Conservation (phyloP, 2,888 invertebrate genomes). For the Rutpela maculata region DNA sequence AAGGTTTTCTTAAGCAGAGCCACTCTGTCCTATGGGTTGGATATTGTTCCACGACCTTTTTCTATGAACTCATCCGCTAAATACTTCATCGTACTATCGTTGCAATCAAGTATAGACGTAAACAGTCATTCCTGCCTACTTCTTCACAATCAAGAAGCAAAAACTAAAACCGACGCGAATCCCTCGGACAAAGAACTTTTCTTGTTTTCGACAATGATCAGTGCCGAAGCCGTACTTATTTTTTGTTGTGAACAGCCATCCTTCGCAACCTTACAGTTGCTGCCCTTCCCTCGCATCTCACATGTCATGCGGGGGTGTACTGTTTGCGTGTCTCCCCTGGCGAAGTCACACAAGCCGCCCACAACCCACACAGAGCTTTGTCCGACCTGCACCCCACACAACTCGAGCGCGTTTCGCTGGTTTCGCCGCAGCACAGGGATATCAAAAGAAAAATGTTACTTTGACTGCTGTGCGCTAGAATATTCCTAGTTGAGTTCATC, state of each 20-base stretch:
- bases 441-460: conserved; percentile 22
- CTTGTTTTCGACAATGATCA: conserved; percentile 24
- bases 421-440: conserved; percentile 24
- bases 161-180: neutral
- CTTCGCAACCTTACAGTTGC: conserved; percentile 41
- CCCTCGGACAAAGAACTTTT: conserved; percentile 21
- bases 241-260: conserved; percentile 27
- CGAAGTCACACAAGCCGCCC: conserved; percentile 36
- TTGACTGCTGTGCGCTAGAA: neutral
- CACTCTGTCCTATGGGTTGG: no score
- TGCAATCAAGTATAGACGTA: neutral
- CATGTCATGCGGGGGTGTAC: conserved; percentile 48
- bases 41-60: neutral
- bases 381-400: conserved; percentile 45
- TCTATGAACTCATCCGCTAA: neutral
- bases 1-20: no score
- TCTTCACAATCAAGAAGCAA: neutral
- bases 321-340: conserved; percentile 45
- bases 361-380: conserved; percentile 44
- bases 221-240: conserved; percentile 35
- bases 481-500: conserved; percentile 2
- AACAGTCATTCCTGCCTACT: neutral
- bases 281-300: conserved; percentile 43
- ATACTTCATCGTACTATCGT: neutral
- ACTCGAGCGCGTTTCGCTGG: conserved; percentile 30